Evolutionary conservation across 2,113 vertebrate species (phyloP).

Genomic region (Perca flavescens): DNA sequence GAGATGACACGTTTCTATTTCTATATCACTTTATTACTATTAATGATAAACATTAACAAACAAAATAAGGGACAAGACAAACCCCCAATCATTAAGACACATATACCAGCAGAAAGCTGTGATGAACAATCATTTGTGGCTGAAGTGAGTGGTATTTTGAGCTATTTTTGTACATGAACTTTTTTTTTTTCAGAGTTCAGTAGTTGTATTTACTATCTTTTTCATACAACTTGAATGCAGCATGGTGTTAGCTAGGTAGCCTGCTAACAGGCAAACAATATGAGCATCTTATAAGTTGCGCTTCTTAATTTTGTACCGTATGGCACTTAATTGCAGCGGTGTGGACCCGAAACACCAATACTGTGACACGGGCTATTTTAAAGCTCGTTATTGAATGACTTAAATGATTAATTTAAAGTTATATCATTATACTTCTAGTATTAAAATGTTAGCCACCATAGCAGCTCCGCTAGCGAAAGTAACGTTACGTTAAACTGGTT

Average conservation of each 20-base stretch:
- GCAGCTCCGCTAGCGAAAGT: not conserved
- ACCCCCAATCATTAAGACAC: not conserved
- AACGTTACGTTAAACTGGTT: not conserved
- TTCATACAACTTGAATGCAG: not conserved
- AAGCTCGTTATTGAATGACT: not conserved
- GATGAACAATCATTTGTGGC: not conserved
- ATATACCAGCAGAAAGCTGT: not conserved
- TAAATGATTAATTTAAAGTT: not conserved
- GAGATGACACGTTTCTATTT: not conserved
- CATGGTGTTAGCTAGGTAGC: not conserved
- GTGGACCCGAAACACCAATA: not conserved
- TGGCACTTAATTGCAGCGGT: not conserved
- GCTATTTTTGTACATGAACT: not conserved
- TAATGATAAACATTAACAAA: not conserved
- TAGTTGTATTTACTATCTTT: not conserved
- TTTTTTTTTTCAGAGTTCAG: not conserved
- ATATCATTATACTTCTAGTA: not conserved
- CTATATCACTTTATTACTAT: not conserved
- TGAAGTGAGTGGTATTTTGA: not conserved
- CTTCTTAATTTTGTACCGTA: not conserved
- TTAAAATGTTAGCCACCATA: conserved; percentile 10
- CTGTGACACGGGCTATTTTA: not conserved
- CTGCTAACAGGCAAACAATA: not conserved
- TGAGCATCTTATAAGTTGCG: not conserved
- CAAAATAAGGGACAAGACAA: not conserved